Percentiles rank a stretch among this genome's conserved stretches.
These are phyloP conservation scores for Strigamia crassipes DNA, from an alignment of 2,888 invertebrate genomes.

Conservation along the genomic window DNA sequence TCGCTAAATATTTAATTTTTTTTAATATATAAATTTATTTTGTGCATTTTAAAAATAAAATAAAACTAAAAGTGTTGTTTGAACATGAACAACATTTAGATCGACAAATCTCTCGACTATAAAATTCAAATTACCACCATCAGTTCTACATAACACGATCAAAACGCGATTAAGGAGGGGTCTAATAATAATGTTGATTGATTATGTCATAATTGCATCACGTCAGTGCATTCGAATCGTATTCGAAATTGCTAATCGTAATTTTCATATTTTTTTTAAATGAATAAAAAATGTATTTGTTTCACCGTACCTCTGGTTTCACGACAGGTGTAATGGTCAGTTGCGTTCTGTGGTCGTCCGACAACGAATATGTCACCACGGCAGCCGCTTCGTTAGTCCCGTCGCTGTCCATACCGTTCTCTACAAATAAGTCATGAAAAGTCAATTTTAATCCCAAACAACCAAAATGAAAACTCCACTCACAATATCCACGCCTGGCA, in stretches of 20 bases:
- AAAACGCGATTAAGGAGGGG: slow-evolving; percentile 38
- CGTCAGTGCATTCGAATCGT: background rate
- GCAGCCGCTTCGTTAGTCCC: slow-evolving; percentile 27
- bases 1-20: background rate
- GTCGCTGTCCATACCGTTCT: slow-evolving; percentile 19
- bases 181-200: slow-evolving; percentile 40
- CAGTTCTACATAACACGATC: slow-evolving; percentile 18
- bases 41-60: background rate
- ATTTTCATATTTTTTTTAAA: background rate
- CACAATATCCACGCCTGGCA: slow-evolving; percentile 14
- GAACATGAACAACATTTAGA: background rate
- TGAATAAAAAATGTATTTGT: background rate
- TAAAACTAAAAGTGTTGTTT: background rate
- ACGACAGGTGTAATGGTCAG: slow-evolving; percentile 17
- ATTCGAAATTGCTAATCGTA: background rate
- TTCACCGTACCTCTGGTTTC: slow-evolving; percentile 5
- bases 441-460: background rate
- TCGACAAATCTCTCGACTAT: background rate
- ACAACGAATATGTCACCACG: slow-evolving; percentile 6
- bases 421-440: background rate
- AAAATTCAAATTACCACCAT: slow-evolving; percentile 28
- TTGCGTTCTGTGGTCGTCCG: background rate
- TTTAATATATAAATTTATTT: background rate
- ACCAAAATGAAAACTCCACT: background rate
- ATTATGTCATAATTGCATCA: slow-evolving; percentile 25